These are phyloP conservation scores for Strigamia transsilvanica DNA, from an alignment of 2,888 invertebrate genomes.

Conservation along the genomic window DNA sequence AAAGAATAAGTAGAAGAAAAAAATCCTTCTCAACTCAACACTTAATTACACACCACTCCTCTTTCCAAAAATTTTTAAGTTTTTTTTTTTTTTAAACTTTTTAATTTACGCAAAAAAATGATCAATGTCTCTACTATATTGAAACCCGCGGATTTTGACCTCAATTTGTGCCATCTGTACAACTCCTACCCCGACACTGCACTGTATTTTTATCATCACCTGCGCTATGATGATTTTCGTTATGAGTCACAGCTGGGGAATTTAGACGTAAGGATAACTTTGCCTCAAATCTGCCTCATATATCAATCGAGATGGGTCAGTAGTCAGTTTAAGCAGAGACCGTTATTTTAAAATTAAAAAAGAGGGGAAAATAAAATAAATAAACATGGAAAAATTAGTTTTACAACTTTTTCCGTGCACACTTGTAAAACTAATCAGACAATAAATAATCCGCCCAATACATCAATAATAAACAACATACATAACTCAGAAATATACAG, in stretches of 20 bases:
- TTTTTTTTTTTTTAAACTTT: background rate
- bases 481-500: background rate
- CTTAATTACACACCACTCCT: constrained; percentile 11
- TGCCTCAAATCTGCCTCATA: constrained; percentile 20
- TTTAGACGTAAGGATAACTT: constrained; percentile 12
- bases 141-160: constrained; percentile 25
- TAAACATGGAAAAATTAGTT: background rate
- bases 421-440: constrained; percentile 13
- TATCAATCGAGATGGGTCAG: constrained; percentile 30
- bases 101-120: constrained; percentile 26
- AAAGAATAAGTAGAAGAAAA: background rate
- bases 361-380: background rate
- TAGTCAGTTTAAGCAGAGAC: constrained; percentile 1
- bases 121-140: constrained; percentile 11
- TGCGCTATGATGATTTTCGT: constrained; percentile 30
- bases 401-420: constrained; percentile 10
- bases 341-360: constrained; percentile 15
- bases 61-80: background rate
- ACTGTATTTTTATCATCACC: constrained; percentile 30
- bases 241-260: constrained; percentile 26
- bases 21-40: constrained; percentile 1
- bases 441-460: constrained; percentile 15
- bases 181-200: constrained; percentile 11
- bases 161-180: constrained; percentile 26
- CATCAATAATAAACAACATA: constrained; percentile 20